Conservation (phyloP, 1,140 invertebrate genomes). For the Macrotrachela quadricornifera region DNA sequence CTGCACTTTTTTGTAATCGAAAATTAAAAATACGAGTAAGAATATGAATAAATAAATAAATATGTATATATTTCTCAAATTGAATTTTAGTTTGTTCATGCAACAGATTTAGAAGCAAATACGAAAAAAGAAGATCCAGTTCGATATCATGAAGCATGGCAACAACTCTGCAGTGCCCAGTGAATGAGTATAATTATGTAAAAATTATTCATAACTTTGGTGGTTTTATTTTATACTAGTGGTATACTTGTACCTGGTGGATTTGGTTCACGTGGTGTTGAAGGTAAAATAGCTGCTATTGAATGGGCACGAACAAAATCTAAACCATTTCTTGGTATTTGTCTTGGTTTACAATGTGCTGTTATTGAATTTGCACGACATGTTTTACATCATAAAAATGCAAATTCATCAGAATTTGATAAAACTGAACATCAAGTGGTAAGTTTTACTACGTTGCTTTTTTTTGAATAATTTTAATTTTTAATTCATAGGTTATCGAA, state of each 20-base stretch:
- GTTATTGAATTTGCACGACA: constrained; percentile 88
- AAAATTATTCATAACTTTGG: not conserved
- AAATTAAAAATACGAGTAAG: constrained; percentile 59
- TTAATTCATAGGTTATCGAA: constrained; percentile 50
- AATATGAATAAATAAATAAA: constrained; percentile 36
- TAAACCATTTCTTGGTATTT: constrained; percentile 81
- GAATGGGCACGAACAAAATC: constrained; percentile 70
- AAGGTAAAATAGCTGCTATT: constrained; percentile 82
- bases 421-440: constrained; percentile 45
- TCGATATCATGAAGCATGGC: constrained; percentile 78
- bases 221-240: constrained; percentile 31
- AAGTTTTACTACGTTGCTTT: constrained; percentile 2
- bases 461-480: too few species aligned
- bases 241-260: constrained; percentile 89
- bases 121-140: constrained; percentile 51
- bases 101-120: constrained; percentile 57
- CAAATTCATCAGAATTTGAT: constrained; percentile 68
- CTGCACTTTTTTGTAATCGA: constrained; percentile 38
- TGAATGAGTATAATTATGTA: constrained; percentile 22
- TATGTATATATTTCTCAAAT: not conserved
- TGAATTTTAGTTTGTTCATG: constrained; percentile 55
- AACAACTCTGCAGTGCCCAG: constrained; percentile 64
- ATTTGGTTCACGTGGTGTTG: constrained; percentile 79
- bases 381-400: constrained; percentile 46
- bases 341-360: constrained; percentile 81